phyloP scores from a whole-genome alignment of 37 sponge, comb jelly and placozoan genomes.

The Chondrosia reniformis region DNA sequence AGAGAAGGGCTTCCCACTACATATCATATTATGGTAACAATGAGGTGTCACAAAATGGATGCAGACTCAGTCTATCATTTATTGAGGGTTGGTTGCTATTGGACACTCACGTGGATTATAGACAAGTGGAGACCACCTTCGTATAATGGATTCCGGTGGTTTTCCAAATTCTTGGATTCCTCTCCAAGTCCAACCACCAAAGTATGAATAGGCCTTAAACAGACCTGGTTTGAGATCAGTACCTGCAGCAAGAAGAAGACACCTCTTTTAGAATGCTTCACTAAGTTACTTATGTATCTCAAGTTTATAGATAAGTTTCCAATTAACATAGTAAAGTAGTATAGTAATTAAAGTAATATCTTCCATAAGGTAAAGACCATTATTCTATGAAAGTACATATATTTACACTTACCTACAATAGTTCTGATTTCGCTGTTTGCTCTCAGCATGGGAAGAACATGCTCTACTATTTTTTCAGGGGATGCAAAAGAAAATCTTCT shows the following conservation, averaged over 20 bases:
- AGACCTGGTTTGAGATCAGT: conserved; percentile 26
- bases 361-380: too few relatives aligned
- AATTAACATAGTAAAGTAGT: too few relatives aligned
- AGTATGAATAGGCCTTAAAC: conserved; percentile 50
- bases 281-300: too few relatives aligned
- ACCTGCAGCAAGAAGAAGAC: conserved; percentile 5
- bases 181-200: conserved; percentile 37
- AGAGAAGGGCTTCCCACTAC: too few relatives aligned
- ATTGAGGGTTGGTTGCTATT: too few relatives aligned
- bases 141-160: neutral
- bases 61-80: too few relatives aligned
- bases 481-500: conserved; percentile 15
- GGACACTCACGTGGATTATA: neutral
- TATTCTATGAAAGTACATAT: too few relatives aligned
- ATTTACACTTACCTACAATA: conserved; percentile 5
- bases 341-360: too few relatives aligned
- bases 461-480: conserved; percentile 10
- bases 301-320: too few relatives aligned
- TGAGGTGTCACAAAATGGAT: too few relatives aligned
- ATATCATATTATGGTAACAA: too few relatives aligned
- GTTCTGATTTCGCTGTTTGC: conserved; percentile 39
- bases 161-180: neutral
- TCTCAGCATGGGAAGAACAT: conserved; percentile 40
- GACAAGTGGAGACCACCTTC: neutral
- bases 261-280: too few relatives aligned